Base-by-base conservation (phyloP, 2,888 invertebrate species). In the Anarsia innoxiella region DNA sequence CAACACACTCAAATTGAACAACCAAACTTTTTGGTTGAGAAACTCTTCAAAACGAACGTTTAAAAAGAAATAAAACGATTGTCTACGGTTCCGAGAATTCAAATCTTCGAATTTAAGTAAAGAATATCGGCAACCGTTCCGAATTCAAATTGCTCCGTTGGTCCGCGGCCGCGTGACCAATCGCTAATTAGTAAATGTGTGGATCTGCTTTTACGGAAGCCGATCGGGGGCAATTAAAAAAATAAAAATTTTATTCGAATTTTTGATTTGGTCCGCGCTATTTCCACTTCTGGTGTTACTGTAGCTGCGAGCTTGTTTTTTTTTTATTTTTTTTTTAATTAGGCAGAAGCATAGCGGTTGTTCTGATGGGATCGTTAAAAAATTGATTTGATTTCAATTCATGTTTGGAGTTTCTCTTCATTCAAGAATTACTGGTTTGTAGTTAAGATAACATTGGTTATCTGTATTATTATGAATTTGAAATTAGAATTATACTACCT, bases 111-210 rank as follows among this genome's bases (percentile, higher is more conserved):
- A n/a, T n/a, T n/a, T n/a, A n/a, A n/a, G n/a, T n/a, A n/a, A n/a
- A n/a, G n/a, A n/a, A n/a, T n/a, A n/a, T n/a, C n/a, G n/a, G n/a
- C n/a, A 58, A 69, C 70, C 80, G 77, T 80, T 76, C 73, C 72
- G 61, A 83, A 82, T 80, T 75, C 77, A 76, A 82, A 82, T 77
- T 71, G 70, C 67, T 65, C 66, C 65, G 68, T 66, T 60, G 70
- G 70, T 70, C 69, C 62, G 65, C 70, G 70, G 65, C 71, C 75
- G 82, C 79, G 82, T 80, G 79, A 73, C 83, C 79, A 84, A 84
- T 84, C 77, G 80, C 76, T 83, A 84, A 84, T 83, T 80, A 80
- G 82, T 71, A 73, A 79, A 77, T 76, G 77, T 75, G 74, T 70
- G 52, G 53, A 59, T 61, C 66, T 63, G 66, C 71, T 66, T 66